phyloP scores from a whole-genome alignment of 2,797 vertebrate genomes.

The Xerus rutilus region DNA sequence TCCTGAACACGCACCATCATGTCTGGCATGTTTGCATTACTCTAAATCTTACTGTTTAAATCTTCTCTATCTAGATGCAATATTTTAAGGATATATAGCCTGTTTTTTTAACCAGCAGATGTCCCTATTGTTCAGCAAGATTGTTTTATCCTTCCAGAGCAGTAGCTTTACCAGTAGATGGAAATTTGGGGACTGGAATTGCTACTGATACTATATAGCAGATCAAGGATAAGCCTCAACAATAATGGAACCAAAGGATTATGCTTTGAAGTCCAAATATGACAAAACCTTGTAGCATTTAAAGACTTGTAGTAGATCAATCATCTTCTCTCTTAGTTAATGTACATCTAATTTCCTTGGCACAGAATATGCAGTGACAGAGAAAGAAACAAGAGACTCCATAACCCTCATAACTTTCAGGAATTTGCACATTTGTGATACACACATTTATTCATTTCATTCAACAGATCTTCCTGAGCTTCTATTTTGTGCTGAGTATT shows the following conservation, averaged over 20 bases:
- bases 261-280: slow-evolving; percentile 62
- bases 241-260: slow-evolving; percentile 37
- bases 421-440: background rate
- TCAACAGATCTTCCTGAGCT: background rate
- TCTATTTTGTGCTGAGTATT: background rate
- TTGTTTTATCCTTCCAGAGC: background rate
- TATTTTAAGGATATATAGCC: slow-evolving; percentile 26
- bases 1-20: too few relatives aligned
- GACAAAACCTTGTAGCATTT: background rate
- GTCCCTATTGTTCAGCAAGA: slow-evolving; percentile 81
- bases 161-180: slow-evolving; percentile 14
- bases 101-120: slow-evolving; percentile 83
- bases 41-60: slow-evolving; percentile 26
- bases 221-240: background rate
- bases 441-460: background rate
- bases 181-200: slow-evolving; percentile 49
- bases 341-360: background rate
- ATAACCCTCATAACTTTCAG: background rate
- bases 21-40: background rate
- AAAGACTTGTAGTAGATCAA: background rate
- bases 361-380: background rate
- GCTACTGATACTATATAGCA: background rate
- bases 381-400: background rate
- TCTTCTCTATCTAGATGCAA: background rate
- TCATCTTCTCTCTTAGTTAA: background rate